Evolutionary conservation across 2,888 invertebrate genomes (phyloP).

Genomic region (Scelioninae gen. 1): DNA sequence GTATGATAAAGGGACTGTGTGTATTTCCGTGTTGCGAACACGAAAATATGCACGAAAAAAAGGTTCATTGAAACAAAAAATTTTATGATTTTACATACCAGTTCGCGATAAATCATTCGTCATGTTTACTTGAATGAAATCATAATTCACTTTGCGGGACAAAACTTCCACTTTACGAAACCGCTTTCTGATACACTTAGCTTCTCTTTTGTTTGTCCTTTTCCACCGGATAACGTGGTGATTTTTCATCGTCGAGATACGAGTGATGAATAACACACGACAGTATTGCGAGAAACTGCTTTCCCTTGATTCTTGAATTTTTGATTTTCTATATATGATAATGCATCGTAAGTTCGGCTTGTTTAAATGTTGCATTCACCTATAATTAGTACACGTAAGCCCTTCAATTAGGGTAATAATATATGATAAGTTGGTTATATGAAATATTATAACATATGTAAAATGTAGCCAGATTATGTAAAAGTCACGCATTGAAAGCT

Average conservation of each 20-base stretch:
- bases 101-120: background rate
- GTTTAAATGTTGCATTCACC: background rate
- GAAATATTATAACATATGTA: constrained; percentile 7
- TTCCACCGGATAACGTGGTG: background rate
- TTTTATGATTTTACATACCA: background rate
- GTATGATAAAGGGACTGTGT: too few species aligned
- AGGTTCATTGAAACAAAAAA: background rate
- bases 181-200: background rate
- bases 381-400: background rate
- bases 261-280: too few species aligned
- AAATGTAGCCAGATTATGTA: constrained; percentile 5
- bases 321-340: too few species aligned
- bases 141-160: background rate
- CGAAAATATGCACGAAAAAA: background rate
- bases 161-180: background rate
- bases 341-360: background rate
- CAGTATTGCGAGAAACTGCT: background rate
- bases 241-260: too few species aligned
- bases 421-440: constrained; percentile 5
- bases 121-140: background rate
- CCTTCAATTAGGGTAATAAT: background rate
- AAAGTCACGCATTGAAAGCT: constrained; percentile 17
- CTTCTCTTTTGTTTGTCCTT: background rate
- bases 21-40: too few species aligned
- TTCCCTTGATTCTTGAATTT: background rate